Base-by-base conservation (phyloP, 2,888 invertebrate genomes). In the Melanostoma mellinum region DNA sequence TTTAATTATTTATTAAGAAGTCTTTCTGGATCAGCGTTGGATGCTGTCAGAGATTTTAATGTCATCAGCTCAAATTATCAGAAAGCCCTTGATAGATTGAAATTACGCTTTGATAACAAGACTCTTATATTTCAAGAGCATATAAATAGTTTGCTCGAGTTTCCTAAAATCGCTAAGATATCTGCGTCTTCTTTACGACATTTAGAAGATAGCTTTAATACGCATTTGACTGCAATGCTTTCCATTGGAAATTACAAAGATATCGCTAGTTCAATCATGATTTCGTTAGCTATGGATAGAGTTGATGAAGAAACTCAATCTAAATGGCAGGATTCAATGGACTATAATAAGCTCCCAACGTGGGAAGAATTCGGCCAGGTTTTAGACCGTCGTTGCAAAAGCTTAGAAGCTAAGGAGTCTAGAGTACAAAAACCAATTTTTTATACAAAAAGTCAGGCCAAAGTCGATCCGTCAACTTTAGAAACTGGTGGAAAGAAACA, bases 1-100 rank as follows among this genome's bases (percentile, higher is more conserved):
- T 74, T 65, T 52, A 67, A 74, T 52, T 74, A 67, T 35, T 58
- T 58, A 32, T 42, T 50, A 8, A 60, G 44, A 30, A 52, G 30
- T n/a, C 40, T 60, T 8, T 58, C 42, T 8, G 74, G 71, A 72
- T n/a, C 53, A 65, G 2, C 36, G 3, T 10, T 36, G 36, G 35
- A 35, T 36, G 10, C 53, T 36, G 36, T 55, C 9, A 35, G 35
- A 36, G 38, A 38, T 6, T 55, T 55, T 35, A 52, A 61, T 60
- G 38, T 46, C 65, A 8, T 52, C 44, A 53, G 69, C 71, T n/a
- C 36, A 33, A 52, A 33, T 69, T 32, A 52, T 46, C 35, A 10
- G 33, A 63, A 46, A 63, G 46, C 46, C 10, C 20, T 46, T n/a
- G 52, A 33, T 35, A 52, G 35, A 35, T 52, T 52, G 30, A 52